Percentiles rank a stretch among this genome's conserved stretches.
These are phyloP conservation scores for Calliopum simillimum DNA, from an alignment of 2,888 invertebrate species.

Conservation along the genomic window DNA sequence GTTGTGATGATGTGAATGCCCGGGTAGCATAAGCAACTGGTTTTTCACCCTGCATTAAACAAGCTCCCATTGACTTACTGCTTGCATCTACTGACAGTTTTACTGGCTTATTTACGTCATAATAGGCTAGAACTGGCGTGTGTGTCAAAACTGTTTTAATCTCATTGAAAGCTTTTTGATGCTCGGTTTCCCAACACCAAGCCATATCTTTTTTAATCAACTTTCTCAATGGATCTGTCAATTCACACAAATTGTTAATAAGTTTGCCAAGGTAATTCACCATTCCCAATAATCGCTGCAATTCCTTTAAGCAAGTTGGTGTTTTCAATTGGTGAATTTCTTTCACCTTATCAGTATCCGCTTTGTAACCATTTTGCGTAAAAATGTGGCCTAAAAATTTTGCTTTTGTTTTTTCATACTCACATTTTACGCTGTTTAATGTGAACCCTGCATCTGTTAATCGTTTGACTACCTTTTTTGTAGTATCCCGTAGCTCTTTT, in stretches of 20 bases:
- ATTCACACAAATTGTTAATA: slow-evolving; percentile 28
- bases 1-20: too few species aligned
- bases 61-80: slow-evolving; percentile 55
- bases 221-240: too few species aligned
- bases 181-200: slow-evolving; percentile 33
- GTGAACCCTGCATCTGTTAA: slow-evolving; percentile 25
- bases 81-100: slow-evolving; percentile 35
- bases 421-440: too few species aligned
- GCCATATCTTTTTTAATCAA: too few species aligned
- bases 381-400: too few species aligned
- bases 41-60: slow-evolving; percentile 54
- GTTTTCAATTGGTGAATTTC: slow-evolving; percentile 39
- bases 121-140: slow-evolving; percentile 32
- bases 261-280: slow-evolving; percentile 42
- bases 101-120: slow-evolving; percentile 33
- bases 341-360: slow-evolving; percentile 41
- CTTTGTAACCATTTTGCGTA: too few species aligned
- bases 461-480: slow-evolving; percentile 35
- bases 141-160: too few species aligned
- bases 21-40: slow-evolving; percentile 59
- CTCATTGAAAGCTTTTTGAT: slow-evolving; percentile 20
- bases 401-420: too few species aligned
- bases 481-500: slow-evolving; percentile 39
- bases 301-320: slow-evolving; percentile 37
- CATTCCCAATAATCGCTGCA: slow-evolving; percentile 45